These are phyloP conservation scores for Manis crassicaudata DNA, from an alignment of 2,797 vertebrate genomes.

Conservation along the genomic window DNA sequence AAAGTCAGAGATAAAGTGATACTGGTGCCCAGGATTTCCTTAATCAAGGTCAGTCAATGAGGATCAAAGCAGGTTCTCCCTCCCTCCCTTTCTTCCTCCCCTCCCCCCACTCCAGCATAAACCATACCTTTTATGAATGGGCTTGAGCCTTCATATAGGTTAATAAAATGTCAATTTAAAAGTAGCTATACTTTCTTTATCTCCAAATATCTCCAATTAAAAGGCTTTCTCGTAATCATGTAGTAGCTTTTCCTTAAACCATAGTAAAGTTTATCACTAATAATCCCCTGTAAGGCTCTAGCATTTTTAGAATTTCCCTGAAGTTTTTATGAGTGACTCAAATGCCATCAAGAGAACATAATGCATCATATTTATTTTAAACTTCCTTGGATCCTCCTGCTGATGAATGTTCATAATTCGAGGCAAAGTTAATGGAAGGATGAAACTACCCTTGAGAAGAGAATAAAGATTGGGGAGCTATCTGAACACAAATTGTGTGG, in stretches of 20 bases:
- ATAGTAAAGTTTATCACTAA: conserved; percentile 8
- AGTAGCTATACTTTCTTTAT: conserved; percentile 29
- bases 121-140: background rate
- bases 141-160: background rate
- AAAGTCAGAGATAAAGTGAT: background rate
- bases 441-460: background rate
- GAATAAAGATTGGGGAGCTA: background rate
- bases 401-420: conserved; percentile 25
- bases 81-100: background rate
- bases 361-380: background rate
- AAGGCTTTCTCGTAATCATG: background rate
- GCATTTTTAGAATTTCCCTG: background rate
- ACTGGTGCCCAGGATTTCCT: background rate
- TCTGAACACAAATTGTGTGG: background rate
- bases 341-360: background rate
- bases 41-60: background rate
- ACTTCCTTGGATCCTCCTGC: background rate
- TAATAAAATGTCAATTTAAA: background rate
- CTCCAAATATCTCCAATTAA: conserved; percentile 12
- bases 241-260: conserved; percentile 13
- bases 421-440: background rate
- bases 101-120: background rate
- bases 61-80: background rate
- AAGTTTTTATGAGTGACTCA: conserved; percentile 4
- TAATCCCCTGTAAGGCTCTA: background rate